Conservation (phyloP, 2,113 vertebrate species). For the Garra rufa region DNA sequence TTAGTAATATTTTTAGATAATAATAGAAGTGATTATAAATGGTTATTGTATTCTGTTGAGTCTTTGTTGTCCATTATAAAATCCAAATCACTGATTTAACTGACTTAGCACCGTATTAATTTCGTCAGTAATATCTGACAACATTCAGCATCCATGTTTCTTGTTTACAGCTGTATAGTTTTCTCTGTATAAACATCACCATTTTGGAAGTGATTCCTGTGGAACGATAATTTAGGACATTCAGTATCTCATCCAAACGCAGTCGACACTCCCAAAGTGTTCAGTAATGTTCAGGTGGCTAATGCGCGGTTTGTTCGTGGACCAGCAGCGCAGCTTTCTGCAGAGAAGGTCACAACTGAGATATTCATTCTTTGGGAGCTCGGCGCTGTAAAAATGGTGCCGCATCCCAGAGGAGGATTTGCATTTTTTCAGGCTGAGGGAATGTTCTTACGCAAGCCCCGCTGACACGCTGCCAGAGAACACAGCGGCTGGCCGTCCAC, state of each 20-base stretch:
- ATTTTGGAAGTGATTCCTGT: neutral
- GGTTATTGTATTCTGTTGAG: neutral
- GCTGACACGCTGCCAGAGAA: conserved; percentile 54
- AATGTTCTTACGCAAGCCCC: conserved; percentile 56
- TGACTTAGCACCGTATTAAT: too few relatives aligned
- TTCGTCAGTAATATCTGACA: neutral
- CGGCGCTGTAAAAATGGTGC: conserved; percentile 48
- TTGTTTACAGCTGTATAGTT: neutral
- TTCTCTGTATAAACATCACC: neutral
- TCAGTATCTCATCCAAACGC: neutral
- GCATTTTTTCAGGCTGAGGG: conserved; percentile 60
- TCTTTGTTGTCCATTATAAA: neutral
- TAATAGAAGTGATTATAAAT: neutral
- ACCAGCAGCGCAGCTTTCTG: conserved; percentile 18
- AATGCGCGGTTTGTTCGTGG: neutral
- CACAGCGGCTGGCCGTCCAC: conserved; percentile 42
- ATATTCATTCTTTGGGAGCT: conserved; percentile 40
- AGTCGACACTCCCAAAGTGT: neutral
- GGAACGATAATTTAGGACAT: neutral
- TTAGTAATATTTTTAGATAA: neutral
- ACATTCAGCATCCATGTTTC: neutral
- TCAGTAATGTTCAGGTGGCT: neutral
- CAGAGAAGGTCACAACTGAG: conserved; percentile 47
- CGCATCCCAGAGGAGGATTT: conserved; percentile 56
- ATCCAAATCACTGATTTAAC: neutral